Evolutionary conservation across 92 coral and sea anemone genomes (phyloP).

Genomic region (Porites rus): DNA sequence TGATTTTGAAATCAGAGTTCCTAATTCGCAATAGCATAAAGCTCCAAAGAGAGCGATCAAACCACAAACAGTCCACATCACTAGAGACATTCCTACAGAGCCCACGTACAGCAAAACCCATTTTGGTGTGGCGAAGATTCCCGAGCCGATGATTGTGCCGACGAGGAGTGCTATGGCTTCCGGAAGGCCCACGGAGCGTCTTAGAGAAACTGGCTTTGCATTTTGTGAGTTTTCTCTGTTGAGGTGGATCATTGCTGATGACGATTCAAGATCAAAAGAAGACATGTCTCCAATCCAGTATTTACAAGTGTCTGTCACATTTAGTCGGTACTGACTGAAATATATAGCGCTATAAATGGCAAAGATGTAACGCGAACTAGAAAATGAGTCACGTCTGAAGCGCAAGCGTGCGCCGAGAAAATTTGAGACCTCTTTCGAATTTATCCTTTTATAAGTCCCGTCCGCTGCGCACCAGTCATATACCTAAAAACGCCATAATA

Average conservation of each 20-base stretch:
- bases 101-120: conserved; percentile 81
- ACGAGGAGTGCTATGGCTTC: conserved; percentile 87
- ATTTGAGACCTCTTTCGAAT: too few species aligned
- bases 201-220: conserved; percentile 48
- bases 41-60: conserved; percentile 77
- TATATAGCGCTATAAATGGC: too few species aligned
- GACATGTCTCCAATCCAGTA: too few species aligned
- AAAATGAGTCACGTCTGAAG: too few species aligned
- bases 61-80: conserved; percentile 84
- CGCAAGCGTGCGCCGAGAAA: too few species aligned
- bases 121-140: conserved; percentile 95
- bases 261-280: not conserved
- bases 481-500: too few species aligned
- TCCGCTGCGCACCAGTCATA: too few species aligned
- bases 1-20: conserved; percentile 82
- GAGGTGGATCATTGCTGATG: not conserved
- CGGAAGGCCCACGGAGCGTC: conserved; percentile 78
- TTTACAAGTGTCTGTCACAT: too few species aligned
- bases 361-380: too few species aligned
- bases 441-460: too few species aligned
- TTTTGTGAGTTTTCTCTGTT: not conserved
- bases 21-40: conserved; percentile 86
- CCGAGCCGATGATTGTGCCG: conserved; percentile 93
- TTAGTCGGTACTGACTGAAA: too few species aligned
- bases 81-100: conserved; percentile 85